Percentiles rank a stretch among this genome's conserved stretches.
phyloP scores from a whole-genome alignment of 2,113 vertebrate species.

The Xiphophorus couchianus region DNA sequence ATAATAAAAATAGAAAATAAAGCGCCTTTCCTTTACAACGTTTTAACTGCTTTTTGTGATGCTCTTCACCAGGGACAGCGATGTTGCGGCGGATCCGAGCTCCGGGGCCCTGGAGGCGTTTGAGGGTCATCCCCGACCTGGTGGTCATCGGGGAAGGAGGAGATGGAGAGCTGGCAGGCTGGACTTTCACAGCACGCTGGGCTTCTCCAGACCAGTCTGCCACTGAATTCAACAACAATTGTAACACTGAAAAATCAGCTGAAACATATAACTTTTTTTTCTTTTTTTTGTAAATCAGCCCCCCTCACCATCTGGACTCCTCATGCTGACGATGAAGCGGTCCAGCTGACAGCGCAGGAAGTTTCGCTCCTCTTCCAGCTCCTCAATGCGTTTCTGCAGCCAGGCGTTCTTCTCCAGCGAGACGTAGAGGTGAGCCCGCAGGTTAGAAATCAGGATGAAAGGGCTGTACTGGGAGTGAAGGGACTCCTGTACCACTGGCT shows the following conservation, averaged over 20 bases:
- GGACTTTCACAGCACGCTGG: conserved; percentile 70
- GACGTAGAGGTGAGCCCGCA: conserved; percentile 87
- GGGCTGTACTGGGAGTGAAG: conserved; percentile 76
- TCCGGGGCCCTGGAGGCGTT: conserved; percentile 54
- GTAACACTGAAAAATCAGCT: neutral
- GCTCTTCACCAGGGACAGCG: conserved; percentile 61
- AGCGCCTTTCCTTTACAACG: neutral
- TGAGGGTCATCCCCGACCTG: conserved; percentile 75
- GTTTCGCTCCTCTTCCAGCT: conserved; percentile 90
- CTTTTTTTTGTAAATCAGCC: neutral
- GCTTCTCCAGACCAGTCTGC: conserved; percentile 60
- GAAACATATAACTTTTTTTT: neutral
- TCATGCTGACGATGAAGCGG: conserved; percentile 85
- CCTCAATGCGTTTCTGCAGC: conserved; percentile 89
- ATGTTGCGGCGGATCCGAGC: conserved; percentile 49
- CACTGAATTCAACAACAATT: neutral
- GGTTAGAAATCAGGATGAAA: conserved; percentile 82
- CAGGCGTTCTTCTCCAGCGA: conserved; percentile 89
- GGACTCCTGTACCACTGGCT: conserved; percentile 48
- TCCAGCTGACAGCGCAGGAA: conserved; percentile 89
- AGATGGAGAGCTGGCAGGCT: conserved; percentile 37
- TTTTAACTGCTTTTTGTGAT: neutral
- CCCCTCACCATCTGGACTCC: conserved; percentile 72
- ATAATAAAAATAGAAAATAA: neutral
- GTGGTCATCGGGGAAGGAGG: conserved; percentile 78